Evolutionary conservation across 2,888 invertebrate species (phyloP).

Genomic region (Leptopilina myrica): DNA sequence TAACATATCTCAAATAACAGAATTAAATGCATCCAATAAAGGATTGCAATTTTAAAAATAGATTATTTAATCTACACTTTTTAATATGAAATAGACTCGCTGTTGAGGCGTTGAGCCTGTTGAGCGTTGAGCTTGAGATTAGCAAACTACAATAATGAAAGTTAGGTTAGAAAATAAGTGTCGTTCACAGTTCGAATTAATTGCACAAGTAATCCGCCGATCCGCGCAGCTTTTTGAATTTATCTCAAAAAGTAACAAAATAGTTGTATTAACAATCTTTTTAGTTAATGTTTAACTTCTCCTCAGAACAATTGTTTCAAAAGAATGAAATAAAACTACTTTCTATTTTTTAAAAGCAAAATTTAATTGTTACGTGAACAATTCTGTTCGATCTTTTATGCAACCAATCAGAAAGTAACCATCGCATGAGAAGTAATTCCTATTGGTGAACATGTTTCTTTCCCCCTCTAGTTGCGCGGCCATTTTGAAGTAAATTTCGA

Average conservation of each 20-base stretch:
- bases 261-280: too few species aligned
- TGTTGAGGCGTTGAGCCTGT: not conserved
- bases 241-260: too few species aligned
- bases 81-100: not conserved
- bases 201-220: too few species aligned
- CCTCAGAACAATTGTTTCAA: too few species aligned
- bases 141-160: not conserved
- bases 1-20: not conserved
- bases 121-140: not conserved
- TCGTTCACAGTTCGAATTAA: too few species aligned
- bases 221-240: too few species aligned
- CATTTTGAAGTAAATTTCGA: not conserved
- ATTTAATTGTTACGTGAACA: not conserved
- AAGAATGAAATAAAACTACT: too few species aligned
- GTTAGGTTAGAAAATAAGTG: not conserved
- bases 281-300: too few species aligned
- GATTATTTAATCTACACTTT: not conserved
- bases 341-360: too few species aligned
- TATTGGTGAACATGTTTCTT: not conserved
- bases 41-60: not conserved
- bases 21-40: not conserved
- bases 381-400: not conserved
- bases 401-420: not conserved
- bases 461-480: not conserved
- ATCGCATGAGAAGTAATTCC: not conserved